Evolutionary conservation across 2,113 vertebrate genomes (phyloP).

Genomic region (Anas platyrhynchos): DNA sequence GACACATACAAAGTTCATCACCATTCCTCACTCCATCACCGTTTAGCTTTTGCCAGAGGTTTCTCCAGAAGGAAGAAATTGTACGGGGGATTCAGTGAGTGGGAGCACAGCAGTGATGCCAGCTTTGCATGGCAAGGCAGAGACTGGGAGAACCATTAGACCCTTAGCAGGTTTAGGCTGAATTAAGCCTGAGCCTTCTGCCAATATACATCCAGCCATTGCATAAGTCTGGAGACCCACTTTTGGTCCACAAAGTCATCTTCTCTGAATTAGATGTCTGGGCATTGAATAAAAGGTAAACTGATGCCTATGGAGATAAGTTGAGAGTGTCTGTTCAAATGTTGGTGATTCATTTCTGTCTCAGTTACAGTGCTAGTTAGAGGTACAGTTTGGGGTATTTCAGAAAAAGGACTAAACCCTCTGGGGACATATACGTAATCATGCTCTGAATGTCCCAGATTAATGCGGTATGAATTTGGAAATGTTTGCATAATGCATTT

Average conservation of each 20-base stretch:
- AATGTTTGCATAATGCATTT: constrained; percentile 9
- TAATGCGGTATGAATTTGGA: neutral
- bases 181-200: neutral
- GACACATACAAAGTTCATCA: neutral
- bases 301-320: neutral
- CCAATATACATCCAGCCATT: neutral
- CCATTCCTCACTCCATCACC: neutral
- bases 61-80: neutral
- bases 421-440: neutral
- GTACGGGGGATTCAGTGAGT: neutral
- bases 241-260: neutral
- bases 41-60: neutral
- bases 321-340: neutral
- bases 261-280: neutral
- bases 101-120: neutral
- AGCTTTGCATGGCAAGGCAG: neutral
- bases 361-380: neutral
- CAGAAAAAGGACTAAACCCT: neutral
- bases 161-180: neutral
- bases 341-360: neutral
- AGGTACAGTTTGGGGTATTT: neutral
- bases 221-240: neutral
- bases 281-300: neutral
- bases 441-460: neutral
- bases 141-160: neutral